Evolutionary conservation across 2,797 vertebrate species (phyloP).

Genomic region (Spea hammondii): DNA sequence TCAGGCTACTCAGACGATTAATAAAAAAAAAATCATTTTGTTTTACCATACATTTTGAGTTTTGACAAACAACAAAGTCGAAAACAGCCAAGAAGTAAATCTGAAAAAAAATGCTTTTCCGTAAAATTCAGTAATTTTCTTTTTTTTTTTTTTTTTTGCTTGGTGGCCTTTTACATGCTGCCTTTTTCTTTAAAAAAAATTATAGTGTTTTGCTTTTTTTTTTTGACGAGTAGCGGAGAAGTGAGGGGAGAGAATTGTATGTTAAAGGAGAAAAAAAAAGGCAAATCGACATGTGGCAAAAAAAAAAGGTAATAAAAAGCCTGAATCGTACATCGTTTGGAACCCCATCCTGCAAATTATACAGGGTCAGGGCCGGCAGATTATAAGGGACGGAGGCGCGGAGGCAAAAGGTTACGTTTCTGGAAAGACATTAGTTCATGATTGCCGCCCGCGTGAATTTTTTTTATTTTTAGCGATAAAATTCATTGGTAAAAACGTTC

Average conservation of each 20-base stretch:
- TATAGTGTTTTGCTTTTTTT: background rate
- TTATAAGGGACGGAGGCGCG: background rate
- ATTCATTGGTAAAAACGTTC: too few relatives aligned
- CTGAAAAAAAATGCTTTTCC: background rate
- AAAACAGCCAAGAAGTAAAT: background rate
- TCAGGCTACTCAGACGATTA: too few relatives aligned
- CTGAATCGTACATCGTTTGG: conserved; percentile 4
- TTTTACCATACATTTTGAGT: too few relatives aligned
- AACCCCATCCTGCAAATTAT: conserved; percentile 8
- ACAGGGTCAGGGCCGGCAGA: background rate
- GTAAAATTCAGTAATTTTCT: background rate
- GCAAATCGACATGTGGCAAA: background rate
- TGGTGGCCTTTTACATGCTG: background rate
- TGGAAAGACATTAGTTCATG: background rate
- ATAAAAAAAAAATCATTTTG: too few relatives aligned
- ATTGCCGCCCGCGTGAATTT: background rate
- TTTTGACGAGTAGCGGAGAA: background rate
- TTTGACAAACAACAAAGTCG: too few relatives aligned
- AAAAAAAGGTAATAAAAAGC: conserved; percentile 14
- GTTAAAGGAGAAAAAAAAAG: background rate
- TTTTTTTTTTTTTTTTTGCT: background rate
- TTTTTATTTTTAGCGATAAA: background rate
- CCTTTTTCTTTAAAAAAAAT: background rate
- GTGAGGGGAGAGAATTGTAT: background rate
- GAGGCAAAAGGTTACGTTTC: background rate